phyloP scores from a whole-genome alignment of 2,113 vertebrate species.

The Apodemus speciosus region DNA sequence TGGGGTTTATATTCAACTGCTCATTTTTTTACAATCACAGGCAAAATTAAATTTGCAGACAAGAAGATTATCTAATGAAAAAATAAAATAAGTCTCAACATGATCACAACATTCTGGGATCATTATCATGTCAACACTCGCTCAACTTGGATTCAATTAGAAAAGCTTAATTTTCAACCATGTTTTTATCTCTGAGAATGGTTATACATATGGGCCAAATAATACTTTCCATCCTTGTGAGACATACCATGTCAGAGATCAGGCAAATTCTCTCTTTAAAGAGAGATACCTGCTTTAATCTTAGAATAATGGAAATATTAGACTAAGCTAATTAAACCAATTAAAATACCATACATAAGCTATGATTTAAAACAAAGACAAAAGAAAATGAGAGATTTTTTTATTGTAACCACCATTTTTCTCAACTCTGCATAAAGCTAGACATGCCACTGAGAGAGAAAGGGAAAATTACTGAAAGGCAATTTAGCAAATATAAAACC shows the following conservation, averaged over 20 bases:
- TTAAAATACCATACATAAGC: background rate
- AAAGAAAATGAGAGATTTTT: slow-evolving; percentile 10
- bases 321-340: background rate
- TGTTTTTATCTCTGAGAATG: background rate
- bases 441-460: background rate
- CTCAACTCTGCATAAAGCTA: background rate
- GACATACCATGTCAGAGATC: background rate
- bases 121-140: background rate
- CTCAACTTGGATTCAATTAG: background rate
- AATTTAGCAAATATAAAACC: slow-evolving; percentile 19
- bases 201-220: background rate
- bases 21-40: slow-evolving; percentile 28
- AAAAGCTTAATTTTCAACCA: background rate
- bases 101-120: background rate
- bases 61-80: slow-evolving; percentile 47
- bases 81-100: background rate
- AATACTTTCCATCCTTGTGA: background rate
- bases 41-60: background rate
- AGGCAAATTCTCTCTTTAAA: slow-evolving; percentile 8
- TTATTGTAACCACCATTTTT: slow-evolving; percentile 4
- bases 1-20: background rate
- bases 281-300: background rate
- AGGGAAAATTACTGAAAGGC: background rate
- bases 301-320: background rate
- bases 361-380: background rate